Evolutionary conservation across 1,140 invertebrate species (phyloP), one percentile per base, ranked within the genome.

Genomic region (Melanaphis sacchari): DNA sequence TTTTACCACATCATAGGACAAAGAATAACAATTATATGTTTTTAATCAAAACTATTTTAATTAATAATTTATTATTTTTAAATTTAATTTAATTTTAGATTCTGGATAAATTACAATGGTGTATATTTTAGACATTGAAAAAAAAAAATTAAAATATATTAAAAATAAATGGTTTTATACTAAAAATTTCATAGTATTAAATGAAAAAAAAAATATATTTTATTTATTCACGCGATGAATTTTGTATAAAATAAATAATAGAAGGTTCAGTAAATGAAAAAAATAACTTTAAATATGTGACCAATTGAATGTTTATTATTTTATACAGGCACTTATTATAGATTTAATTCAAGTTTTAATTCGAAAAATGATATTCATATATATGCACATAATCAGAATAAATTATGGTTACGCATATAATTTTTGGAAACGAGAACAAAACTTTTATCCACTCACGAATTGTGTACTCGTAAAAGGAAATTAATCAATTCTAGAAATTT

Each of bases 11-110:
- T 31, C 3, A 85, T 26, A 38, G n/a, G 36, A 38, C 21, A 22
- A 26, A 46, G 15, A 52, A 49, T 87, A 81, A 4, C 22, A 52
- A 87, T 43, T 88, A 52, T 88, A 49, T 36, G 21, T 49, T 88
- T 49, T 88, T 46, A 49, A 52, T 24, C 2, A 52, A 89, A 85
- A 87, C 18, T n/a, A 36, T 46, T 87, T 87, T 87, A 87, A 87
- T 87, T 87, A 87, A 87, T 43, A 87, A n/a, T n/a, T 87, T 46
- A n/a, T 87, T 87, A 87, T 87, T 87, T 85, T 46, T 36, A 46
- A 36, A 46, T n/a, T 31, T 49, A 87, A 21, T 18, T 43, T n/a
- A n/a, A n/a, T 46, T 43, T 46, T 87, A 76, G 31, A 76, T 76
- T 76, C 59, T 76, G 59, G 59, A 18, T 15, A 15, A 76, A 76